phyloP scores from a whole-genome alignment of 2,797 vertebrate species.

The Eurystomus glaucurus region DNA sequence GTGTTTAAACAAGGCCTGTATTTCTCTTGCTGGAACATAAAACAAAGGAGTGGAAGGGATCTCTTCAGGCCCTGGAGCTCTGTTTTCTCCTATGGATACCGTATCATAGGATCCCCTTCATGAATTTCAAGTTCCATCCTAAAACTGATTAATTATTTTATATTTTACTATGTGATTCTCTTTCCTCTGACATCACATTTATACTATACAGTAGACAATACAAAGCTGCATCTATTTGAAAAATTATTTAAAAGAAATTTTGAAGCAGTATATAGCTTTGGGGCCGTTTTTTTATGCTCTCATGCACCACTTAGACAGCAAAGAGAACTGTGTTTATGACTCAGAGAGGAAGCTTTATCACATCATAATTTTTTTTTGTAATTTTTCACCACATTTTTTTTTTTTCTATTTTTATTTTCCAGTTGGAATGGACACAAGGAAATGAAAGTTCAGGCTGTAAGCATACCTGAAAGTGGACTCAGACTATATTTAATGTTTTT shows the following conservation, averaged over 20 bases:
- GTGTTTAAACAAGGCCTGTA: not conserved
- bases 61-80: not conserved
- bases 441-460: not conserved
- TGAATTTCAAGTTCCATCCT: not conserved
- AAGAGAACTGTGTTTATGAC: not conserved
- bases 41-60: not conserved
- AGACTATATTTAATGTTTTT: slow-evolving; percentile 22
- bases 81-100: not conserved
- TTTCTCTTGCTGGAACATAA: not conserved
- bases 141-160: not conserved
- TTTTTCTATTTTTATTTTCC: not conserved
- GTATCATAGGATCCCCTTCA: not conserved
- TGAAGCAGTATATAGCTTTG: not conserved
- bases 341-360: not conserved
- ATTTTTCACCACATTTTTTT: not conserved
- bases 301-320: not conserved
- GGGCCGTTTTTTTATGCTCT: not conserved
- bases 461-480: not conserved
- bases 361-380: not conserved
- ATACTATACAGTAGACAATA: not conserved
- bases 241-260: not conserved
- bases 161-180: not conserved
- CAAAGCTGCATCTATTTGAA: not conserved
- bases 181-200: not conserved
- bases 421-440: not conserved